phyloP scores from a whole-genome alignment of 2,113 vertebrate genomes.

The Eurystomus gularis region DNA sequence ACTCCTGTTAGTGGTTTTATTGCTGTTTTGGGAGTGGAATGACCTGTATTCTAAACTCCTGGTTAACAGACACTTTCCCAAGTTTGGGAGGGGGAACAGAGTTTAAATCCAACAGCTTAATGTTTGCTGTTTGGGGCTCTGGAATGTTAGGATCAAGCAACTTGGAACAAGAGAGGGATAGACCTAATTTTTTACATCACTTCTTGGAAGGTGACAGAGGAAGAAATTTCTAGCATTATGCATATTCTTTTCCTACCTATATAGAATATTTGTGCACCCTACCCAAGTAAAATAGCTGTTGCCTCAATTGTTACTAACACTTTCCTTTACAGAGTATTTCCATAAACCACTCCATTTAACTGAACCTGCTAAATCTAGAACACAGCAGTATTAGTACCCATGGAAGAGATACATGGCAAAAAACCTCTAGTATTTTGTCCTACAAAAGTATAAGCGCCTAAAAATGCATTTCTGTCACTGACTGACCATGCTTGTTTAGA shows the following conservation, averaged over 20 bases:
- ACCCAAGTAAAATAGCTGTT: neutral
- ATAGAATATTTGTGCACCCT: neutral
- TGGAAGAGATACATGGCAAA: neutral
- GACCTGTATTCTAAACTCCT: neutral
- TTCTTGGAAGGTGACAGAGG: neutral
- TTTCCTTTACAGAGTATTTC: neutral
- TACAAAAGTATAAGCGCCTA: neutral
- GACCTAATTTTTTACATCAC: neutral
- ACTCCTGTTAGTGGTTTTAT: neutral
- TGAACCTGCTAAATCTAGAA: neutral
- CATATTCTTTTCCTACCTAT: neutral
- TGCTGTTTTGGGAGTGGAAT: neutral
- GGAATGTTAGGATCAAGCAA: neutral
- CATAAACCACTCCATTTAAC: neutral
- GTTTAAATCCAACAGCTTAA: neutral
- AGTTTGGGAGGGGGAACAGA: neutral
- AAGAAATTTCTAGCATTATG: neutral
- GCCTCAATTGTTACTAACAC: neutral
- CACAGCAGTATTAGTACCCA: neutral
- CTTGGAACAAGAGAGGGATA: neutral
- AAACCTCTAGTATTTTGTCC: neutral
- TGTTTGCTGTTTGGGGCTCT: neutral
- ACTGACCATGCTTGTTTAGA: neutral
- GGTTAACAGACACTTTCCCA: neutral
- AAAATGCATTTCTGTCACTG: slow-evolving; percentile 9